Base-by-base conservation (phyloP, 92 coral and sea anemone genomes). In the Siderastrea radians region DNA sequence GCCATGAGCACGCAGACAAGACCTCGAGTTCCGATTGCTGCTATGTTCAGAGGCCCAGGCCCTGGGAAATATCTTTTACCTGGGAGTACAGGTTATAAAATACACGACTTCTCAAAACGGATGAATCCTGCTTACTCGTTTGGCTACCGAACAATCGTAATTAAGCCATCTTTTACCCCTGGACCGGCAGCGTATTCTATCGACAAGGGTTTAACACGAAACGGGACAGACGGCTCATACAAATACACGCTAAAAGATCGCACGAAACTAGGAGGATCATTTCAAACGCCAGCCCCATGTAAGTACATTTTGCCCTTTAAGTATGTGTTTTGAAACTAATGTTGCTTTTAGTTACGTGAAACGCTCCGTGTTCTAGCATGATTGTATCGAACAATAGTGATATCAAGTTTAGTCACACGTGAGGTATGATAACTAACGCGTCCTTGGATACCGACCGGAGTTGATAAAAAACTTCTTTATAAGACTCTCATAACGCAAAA, bases 1-100 rank as follows among this genome's bases (percentile, higher is more conserved):
- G 80, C 49, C 73, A 84, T 84, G 87, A 81, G 80, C 53, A 52
- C 63, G 5, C 65, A 52, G 71, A 87, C 89, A 72, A 63, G 59
- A 60, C 78, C 88, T 43, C 95, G 93, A 26, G 96, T 95, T 84
- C 92, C 87, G 76, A 98, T 98, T 70, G 98, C 94, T 17, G 99
- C 99, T 2, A 98, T 95, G 98, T 98, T 94, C 69, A 96, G 98
- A 48, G 99, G 99, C 11, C 99, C 99, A 3, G 99, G 99, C 0
- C 96, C 99, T 60, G 99, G 98, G 1, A 92, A 90, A 84, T 98
- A 98, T 79, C 58, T 67, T 43, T 89, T 98, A 15, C 99, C 98
- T 11, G 98, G 98, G 0, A 77, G 92, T 7, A 92, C 96, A n/a
- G 99, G 99, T 5, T 84, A 83, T 55, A 70, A 45, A 1, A 78